Percentiles rank a stretch among this genome's conserved stretches.
phyloP scores from a whole-genome alignment of 2,113 vertebrate species.

The Cromileptes altivelis region DNA sequence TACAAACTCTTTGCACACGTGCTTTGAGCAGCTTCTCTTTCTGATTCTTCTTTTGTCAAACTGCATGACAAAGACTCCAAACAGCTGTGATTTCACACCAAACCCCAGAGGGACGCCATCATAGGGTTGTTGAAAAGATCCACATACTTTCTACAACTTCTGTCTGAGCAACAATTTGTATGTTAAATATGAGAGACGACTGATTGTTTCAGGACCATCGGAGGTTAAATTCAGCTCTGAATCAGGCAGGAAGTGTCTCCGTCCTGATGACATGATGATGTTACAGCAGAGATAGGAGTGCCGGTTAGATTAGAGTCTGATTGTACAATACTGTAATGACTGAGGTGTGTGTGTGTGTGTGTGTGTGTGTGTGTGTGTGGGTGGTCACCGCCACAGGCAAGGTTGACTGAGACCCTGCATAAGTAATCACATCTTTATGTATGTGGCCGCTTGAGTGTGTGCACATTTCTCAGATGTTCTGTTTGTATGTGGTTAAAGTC shows the following conservation, averaged over 20 bases:
- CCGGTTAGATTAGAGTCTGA: neutral
- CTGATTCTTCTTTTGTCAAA: too few species aligned
- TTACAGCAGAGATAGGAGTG: neutral
- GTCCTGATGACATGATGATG: neutral
- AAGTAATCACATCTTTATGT: slow-evolving; percentile 39
- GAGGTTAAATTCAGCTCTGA: neutral
- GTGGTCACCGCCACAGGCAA: neutral
- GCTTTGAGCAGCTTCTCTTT: too few species aligned
- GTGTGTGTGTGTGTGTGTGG: slow-evolving; percentile 14
- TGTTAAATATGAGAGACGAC: too few species aligned
- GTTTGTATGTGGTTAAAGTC: neutral
- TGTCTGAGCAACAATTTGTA: too few species aligned
- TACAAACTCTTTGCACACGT: too few species aligned
- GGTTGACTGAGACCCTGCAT: neutral
- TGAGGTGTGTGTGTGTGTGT: neutral
- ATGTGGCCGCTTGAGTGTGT: slow-evolving; percentile 13
- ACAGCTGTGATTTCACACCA: too few species aligned
- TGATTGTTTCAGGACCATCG: neutral
- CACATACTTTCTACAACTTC: too few species aligned
- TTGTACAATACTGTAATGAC: neutral
- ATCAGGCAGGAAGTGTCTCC: neutral
- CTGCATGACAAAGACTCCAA: too few species aligned
- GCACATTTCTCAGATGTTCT: slow-evolving; percentile 2
- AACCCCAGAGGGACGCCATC: too few species aligned
- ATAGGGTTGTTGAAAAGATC: too few species aligned